Conservation (phyloP, 2,113 vertebrate genomes). For the Cyanoliseus patagonus region DNA sequence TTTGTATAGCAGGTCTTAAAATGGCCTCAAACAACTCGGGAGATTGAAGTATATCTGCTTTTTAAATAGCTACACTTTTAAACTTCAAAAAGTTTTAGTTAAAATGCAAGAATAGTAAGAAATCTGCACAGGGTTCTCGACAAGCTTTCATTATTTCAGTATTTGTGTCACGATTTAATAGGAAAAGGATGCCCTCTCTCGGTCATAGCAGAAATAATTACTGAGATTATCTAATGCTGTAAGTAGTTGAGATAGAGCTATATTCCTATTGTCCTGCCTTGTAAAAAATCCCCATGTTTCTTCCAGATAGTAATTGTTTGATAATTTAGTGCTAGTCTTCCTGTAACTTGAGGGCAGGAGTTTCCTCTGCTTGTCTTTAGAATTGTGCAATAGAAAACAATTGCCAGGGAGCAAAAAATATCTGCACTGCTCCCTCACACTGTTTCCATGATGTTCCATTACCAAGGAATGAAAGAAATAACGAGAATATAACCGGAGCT, state of each 20-base stretch:
- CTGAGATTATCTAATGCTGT: neutral
- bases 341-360: neutral
- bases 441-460: neutral
- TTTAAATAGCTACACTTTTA: neutral
- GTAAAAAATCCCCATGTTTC: neutral
- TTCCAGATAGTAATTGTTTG: neutral
- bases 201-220: neutral
- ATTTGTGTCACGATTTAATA: neutral
- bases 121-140: neutral
- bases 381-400: neutral
- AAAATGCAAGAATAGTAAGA: neutral
- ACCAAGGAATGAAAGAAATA: neutral
- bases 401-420: neutral
- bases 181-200: slow-evolving; percentile 17
- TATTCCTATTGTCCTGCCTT: neutral
- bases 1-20: neutral
- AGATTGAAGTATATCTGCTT: neutral
- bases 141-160: neutral
- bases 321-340: neutral
- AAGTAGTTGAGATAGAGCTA: neutral
- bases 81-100: neutral
- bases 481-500: neutral
- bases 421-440: neutral
- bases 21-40: neutral
- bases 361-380: neutral